Percentiles rank a stretch among this genome's conserved stretches.
Evolutionary conservation across 2,113 vertebrate species (phyloP).

Genomic region (Datnioides undecimradiatus): DNA sequence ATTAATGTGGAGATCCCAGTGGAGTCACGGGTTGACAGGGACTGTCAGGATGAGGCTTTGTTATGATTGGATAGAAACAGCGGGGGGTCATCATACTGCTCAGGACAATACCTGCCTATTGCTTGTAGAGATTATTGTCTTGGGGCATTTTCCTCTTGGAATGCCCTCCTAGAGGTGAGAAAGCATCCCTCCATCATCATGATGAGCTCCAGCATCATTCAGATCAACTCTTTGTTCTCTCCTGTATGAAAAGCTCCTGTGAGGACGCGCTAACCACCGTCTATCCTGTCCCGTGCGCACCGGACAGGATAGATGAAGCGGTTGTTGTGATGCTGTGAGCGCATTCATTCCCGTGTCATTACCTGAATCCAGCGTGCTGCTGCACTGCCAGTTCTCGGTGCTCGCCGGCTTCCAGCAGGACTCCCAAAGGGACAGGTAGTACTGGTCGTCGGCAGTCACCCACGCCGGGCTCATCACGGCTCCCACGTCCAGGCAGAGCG

Average conservation of each 20-base stretch:
- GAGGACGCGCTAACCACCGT: neutral
- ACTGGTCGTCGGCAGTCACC: constrained; percentile 97
- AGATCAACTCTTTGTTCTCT: constrained; percentile 38
- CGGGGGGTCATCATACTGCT: neutral
- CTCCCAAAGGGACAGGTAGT: constrained; percentile 97
- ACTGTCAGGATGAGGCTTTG: constrained; percentile 43
- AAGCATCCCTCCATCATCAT: constrained; percentile 10
- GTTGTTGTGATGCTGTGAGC: neutral
- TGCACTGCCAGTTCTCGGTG: constrained; percentile 92
- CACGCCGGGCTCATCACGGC: constrained; percentile 97
- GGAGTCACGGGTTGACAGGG: constrained; percentile 16
- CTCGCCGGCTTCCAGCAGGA: constrained; percentile 92
- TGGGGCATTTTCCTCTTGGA: neutral
- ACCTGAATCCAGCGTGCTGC: constrained; percentile 93
- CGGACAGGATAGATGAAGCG: neutral
- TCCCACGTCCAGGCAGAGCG: constrained; percentile 94
- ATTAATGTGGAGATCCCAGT: constrained; percentile 32
- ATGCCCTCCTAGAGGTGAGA: neutral
- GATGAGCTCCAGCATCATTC: neutral
- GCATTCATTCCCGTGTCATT: constrained; percentile 51
- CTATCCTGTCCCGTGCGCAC: neutral
- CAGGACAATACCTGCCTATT: neutral
- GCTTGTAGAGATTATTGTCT: neutral
- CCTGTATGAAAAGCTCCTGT: neutral
- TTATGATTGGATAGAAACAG: constrained; percentile 8